These are phyloP conservation scores for Abrostola tripartita DNA, from an alignment of 2,888 invertebrate genomes.

Conservation along the genomic window DNA sequence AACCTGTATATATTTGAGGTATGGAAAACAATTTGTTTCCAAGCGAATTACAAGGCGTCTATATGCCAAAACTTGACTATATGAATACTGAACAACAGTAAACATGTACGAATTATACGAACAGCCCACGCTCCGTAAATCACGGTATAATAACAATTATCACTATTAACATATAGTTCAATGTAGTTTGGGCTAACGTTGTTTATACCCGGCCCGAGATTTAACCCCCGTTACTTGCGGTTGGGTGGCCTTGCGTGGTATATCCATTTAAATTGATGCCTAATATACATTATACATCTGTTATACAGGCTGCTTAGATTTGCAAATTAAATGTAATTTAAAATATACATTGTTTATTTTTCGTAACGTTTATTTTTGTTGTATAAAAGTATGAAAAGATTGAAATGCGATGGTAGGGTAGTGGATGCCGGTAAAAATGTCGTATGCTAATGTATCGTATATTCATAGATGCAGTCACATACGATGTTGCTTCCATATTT, in stretches of 20 bases:
- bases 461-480: too few relatives aligned
- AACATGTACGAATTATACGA: background rate
- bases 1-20: too few relatives aligned
- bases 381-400: too few relatives aligned
- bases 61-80: too few relatives aligned
- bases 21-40: too few relatives aligned
- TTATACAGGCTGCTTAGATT: background rate
- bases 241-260: slow-evolving; percentile 40
- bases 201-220: slow-evolving; percentile 22
- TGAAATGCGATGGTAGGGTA: too few relatives aligned
- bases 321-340: background rate
- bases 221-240: slow-evolving; percentile 39
- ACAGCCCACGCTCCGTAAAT: slow-evolving; percentile 23
- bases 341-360: too few relatives aligned
- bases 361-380: too few relatives aligned
- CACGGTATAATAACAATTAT: slow-evolving; percentile 36
- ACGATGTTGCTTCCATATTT: too few relatives aligned
- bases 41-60: too few relatives aligned
- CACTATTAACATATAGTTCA: slow-evolving; percentile 33
- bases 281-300: background rate
- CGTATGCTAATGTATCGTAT: too few relatives aligned
- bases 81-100: background rate
- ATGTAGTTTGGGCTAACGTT: slow-evolving; percentile 2
- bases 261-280: slow-evolving; percentile 33
- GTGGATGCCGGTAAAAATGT: too few relatives aligned